Percentiles rank a stretch among this genome's conserved stretches.
Evolutionary conservation across 2,888 invertebrate species (phyloP).

Genomic region (Venusia cambrica): DNA sequence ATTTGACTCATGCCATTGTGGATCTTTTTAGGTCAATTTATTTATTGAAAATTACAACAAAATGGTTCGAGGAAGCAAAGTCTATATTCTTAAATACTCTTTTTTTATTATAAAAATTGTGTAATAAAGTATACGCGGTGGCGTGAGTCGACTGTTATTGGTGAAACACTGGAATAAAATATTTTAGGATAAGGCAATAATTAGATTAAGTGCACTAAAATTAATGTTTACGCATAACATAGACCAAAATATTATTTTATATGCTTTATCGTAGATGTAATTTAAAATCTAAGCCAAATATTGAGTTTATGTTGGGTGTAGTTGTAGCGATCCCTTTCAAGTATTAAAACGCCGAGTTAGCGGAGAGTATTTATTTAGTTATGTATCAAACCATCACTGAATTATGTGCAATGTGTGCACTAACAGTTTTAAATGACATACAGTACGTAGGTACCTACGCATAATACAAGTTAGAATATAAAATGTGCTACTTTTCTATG

Average conservation of each 20-base stretch:
- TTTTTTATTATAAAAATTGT: constrained; percentile 19
- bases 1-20: constrained; percentile 37
- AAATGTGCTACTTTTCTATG: constrained; percentile 74
- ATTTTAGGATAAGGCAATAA: constrained; percentile 73
- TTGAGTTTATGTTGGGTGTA: constrained; percentile 75
- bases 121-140: constrained; percentile 28
- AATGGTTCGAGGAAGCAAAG: constrained; percentile 21
- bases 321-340: constrained; percentile 66
- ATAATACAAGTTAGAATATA: constrained; percentile 68
- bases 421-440: constrained; percentile 43
- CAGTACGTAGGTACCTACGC: too few relatives aligned
- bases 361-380: constrained; percentile 72
- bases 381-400: constrained; percentile 36
- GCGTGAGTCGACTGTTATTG: constrained; percentile 41
- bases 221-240: constrained; percentile 74
- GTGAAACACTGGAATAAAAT: constrained; percentile 64
- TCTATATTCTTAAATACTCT: constrained; percentile 18
- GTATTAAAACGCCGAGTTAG: constrained; percentile 66
- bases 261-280: constrained; percentile 77
- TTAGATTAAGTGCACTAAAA: constrained; percentile 75
- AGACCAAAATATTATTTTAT: constrained; percentile 80
- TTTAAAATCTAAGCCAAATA: constrained; percentile 80
- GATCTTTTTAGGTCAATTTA: constrained; percentile 22
- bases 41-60: constrained; percentile 23
- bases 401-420: constrained; percentile 37